Evolutionary conservation across 2,113 vertebrate species (phyloP).

Genomic region (Acanthochromis polyacanthus): DNA sequence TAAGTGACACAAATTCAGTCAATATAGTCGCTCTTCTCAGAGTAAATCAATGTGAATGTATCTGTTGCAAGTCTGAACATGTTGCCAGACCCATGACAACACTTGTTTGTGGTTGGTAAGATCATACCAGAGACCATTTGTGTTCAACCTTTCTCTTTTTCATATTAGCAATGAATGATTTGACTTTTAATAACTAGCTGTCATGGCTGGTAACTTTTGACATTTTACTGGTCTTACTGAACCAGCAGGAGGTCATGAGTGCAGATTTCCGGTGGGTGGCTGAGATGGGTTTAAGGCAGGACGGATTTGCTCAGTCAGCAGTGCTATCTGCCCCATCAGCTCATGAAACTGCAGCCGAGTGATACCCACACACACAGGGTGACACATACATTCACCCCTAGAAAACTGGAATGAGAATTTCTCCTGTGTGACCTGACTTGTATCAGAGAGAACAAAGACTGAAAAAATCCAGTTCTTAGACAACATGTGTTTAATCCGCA

Average conservation of each 20-base stretch:
- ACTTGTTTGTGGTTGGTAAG: constrained; percentile 27
- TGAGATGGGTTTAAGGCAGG: constrained; percentile 26
- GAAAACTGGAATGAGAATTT: constrained; percentile 38
- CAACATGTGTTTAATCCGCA: constrained; percentile 1
- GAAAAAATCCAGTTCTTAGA: constrained; percentile 9
- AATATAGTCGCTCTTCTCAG: constrained; percentile 57
- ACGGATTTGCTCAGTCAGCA: constrained; percentile 58
- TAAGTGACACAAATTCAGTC: constrained; percentile 59
- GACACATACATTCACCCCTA: constrained; percentile 18
- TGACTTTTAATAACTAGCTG: constrained; percentile 35
- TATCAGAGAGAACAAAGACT: constrained; percentile 14
- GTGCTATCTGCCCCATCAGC: constrained; percentile 67
- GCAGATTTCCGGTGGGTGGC: constrained; percentile 50
- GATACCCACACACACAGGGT: constrained; percentile 47
- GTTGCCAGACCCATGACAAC: constrained; percentile 52
- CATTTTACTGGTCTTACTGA: constrained; percentile 28
- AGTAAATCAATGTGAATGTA: constrained; percentile 81
- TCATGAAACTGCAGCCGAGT: constrained; percentile 51
- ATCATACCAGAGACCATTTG: constrained; percentile 28
- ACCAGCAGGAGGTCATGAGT: constrained; percentile 29
- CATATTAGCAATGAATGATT: constrained; percentile 24
- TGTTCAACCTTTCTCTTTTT: constrained; percentile 42
- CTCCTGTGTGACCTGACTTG: constrained; percentile 23
- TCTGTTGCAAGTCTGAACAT: constrained; percentile 66
- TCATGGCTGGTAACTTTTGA: constrained; percentile 51